Percentiles rank a stretch among this genome's conserved stretches.
These are phyloP conservation scores for Littorina saxatilis DNA, from an alignment of 1,140 invertebrate genomes.

Conservation along the genomic window DNA sequence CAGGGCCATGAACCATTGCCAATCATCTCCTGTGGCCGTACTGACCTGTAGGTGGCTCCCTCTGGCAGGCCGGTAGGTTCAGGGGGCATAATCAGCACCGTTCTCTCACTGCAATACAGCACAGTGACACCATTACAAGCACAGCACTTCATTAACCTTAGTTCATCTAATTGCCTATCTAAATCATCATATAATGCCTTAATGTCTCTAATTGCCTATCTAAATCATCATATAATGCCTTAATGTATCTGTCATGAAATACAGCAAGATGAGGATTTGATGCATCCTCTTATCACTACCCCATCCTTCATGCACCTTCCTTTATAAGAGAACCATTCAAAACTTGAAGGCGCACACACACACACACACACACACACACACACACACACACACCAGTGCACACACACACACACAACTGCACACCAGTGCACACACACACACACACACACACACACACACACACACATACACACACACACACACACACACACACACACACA, in stretches of 20 bases:
- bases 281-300: no score
- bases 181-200: no score
- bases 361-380: neutral
- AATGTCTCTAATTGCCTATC: no score
- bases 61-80: conserved; percentile 80
- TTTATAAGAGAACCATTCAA: no score
- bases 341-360: no score
- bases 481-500: neutral
- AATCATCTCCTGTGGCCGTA: no score
- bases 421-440: neutral
- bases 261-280: no score
- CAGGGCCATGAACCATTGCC: no score
- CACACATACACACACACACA: neutral
- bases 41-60: conserved; percentile 69
- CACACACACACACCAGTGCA: neutral
- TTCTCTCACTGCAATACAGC: conserved; percentile 83
- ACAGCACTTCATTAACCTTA: neutral
- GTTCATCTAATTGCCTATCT: no score
- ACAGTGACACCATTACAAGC: neutral
- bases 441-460: neutral
- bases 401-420: neutral
- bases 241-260: no score
- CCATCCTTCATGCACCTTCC: no score
- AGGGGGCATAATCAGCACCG: conserved; percentile 97
- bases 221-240: no score